These are phyloP conservation scores for Eueremaeus valkanovi DNA, from an alignment of 2,888 invertebrate genomes.

Conservation along the genomic window DNA sequence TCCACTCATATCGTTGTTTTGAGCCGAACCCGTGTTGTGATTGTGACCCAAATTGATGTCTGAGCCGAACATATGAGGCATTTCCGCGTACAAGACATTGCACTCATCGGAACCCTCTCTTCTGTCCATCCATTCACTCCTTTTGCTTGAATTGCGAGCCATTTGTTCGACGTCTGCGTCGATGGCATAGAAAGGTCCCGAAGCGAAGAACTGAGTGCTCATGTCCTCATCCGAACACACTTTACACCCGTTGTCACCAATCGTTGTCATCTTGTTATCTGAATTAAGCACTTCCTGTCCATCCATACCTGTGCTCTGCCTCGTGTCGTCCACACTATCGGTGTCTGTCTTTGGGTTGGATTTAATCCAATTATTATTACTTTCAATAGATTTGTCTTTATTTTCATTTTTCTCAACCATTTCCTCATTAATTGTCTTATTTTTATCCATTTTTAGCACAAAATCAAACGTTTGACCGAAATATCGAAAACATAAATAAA, in stretches of 20 bases:
- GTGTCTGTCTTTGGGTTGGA: not conserved
- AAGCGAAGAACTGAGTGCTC: slow-evolving; percentile 33
- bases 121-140: not conserved
- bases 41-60: not conserved
- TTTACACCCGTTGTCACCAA: not conserved
- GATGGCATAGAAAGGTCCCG: slow-evolving; percentile 38
- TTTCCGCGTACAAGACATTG: slow-evolving; percentile 37
- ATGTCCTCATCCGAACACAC: slow-evolving; percentile 11
- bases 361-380: not conserved
- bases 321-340: not conserved
- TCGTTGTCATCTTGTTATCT: not conserved
- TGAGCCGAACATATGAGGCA: slow-evolving; percentile 9
- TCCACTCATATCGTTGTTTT: too few relatives aligned
- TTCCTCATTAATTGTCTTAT: not conserved
- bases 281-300: not conserved
- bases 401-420: not conserved
- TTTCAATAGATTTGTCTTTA: not conserved
- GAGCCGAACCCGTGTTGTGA: not conserved
- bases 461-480: not conserved
- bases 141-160: not conserved
- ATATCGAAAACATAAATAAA: not conserved
- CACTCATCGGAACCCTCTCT: slow-evolving; percentile 18
- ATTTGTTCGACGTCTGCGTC: not conserved
- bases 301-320: not conserved
- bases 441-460: not conserved